Base-by-base conservation (phyloP, 1,140 invertebrate genomes). In the Drosophila sturtevanti region DNA sequence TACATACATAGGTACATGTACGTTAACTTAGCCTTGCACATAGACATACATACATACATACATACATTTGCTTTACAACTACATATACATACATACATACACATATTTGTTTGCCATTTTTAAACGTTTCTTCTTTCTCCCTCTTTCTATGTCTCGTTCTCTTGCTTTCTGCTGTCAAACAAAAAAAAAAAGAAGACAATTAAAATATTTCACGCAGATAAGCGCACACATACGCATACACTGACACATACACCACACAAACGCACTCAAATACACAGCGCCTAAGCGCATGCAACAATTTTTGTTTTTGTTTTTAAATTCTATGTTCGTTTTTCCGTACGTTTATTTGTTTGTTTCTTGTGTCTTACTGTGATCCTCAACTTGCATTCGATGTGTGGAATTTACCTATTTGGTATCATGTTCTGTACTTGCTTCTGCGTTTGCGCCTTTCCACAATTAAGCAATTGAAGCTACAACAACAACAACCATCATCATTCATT, bases 131-230 rank as follows among this genome's bases (percentile, higher is more conserved):
- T 44, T 63, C 22, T 58, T 22, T 68, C 6, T 77, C 27, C 63
- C 35, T 72, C 18, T 67, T 9, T 71, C 58, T 61, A 34, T 48
- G 34, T 59, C 24, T 61, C 61, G 65, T 22, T 65, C 61, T 69
- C 27, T 56, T 21, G 44, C 27, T 34, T 54, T 74, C 70, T 56
- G 51, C 48, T 80, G 77, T 74, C 77, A 77, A 68, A 63, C 63
- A 77, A 61, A 61, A 14, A 56, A 56, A 60, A 38, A 38, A 18
- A 37, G 63, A 71, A 66, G 35, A 22, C 18, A 38, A 16, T 1
- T 41, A 60, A 11, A 60, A 38, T 41, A 60, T n/a, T 38, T 74
- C 38, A 70, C 65, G 44, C 55, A 75, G 38, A 51, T 35, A 56
- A 54, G 65, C 37, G n/a, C 65, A 44, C 16, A 60, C 37, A 24